phyloP scores from a whole-genome alignment of 1,140 invertebrate species.

The Telenomus remus region DNA sequence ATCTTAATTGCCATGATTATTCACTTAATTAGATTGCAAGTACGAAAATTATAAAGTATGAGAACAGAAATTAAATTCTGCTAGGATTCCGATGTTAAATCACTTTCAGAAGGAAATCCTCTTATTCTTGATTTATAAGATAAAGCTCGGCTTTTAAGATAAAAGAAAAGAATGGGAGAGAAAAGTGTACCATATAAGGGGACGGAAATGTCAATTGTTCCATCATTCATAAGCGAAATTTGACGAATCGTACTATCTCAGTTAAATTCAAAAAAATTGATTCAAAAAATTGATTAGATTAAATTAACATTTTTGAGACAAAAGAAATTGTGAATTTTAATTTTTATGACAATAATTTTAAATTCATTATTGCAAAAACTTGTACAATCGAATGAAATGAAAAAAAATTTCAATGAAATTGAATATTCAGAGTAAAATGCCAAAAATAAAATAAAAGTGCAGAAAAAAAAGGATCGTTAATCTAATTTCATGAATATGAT shows the following conservation, averaged over 20 bases:
- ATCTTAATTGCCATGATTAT: constrained; percentile 5
- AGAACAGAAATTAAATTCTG: constrained; percentile 49
- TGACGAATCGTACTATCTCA: too few relatives aligned
- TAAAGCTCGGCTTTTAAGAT: constrained; percentile 52
- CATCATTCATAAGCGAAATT: neutral
- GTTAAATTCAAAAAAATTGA: too few relatives aligned
- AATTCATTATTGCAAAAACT: too few relatives aligned
- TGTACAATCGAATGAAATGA: too few relatives aligned
- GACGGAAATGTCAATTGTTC: constrained; percentile 5
- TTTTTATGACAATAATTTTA: too few relatives aligned
- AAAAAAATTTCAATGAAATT: too few relatives aligned
- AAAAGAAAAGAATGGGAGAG: constrained; percentile 44
- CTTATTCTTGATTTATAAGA: constrained; percentile 58
- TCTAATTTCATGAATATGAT: constrained; percentile 38
- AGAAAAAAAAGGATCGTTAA: constrained; percentile 34
- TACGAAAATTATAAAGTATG: too few relatives aligned
- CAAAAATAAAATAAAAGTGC: too few relatives aligned
- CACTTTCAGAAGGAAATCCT: constrained; percentile 57
- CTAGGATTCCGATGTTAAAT: constrained; percentile 47
- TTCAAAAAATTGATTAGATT: too few relatives aligned
- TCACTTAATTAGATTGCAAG: constrained; percentile 5
- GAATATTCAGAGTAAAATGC: too few relatives aligned
- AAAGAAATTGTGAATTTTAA: too few relatives aligned
- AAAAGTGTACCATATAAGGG: constrained; percentile 18
- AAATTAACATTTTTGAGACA: too few relatives aligned